A percentile compares a stretch with the other conserved stretches of the same genome.
phyloP scores from a whole-genome alignment of 2,797 vertebrate genomes.

The Halcyon chelicuti region DNA sequence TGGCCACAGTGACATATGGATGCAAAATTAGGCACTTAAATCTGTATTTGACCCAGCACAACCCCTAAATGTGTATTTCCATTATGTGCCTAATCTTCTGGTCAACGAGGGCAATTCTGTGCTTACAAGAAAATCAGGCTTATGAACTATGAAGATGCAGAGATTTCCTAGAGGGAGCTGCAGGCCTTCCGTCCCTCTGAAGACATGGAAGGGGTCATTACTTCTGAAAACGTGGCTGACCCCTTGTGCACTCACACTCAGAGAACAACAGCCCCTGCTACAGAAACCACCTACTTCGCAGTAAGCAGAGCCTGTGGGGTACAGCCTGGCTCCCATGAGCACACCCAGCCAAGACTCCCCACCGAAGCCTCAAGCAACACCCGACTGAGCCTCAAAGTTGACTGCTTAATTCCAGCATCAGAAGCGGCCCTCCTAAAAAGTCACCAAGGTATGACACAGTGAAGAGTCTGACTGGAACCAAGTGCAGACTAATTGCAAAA shows the following conservation, averaged over 20 bases:
- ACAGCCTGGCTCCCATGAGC: background rate
- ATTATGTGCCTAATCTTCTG: conserved; percentile 55
- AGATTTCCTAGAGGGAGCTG: background rate
- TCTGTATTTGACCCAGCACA: conserved; percentile 33
- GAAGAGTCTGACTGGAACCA: background rate
- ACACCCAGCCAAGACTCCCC: background rate
- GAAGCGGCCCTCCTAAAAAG: background rate
- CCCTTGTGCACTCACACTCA: background rate
- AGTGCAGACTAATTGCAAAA: background rate
- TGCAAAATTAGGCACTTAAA: conserved; percentile 21
- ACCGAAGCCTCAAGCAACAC: background rate
- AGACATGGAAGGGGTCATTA: background rate
- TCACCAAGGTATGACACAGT: background rate
- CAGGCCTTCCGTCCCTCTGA: background rate
- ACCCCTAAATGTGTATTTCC: conserved; percentile 23
- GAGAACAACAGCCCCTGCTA: background rate
- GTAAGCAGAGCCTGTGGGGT: background rate
- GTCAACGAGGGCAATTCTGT: conserved; percentile 28
- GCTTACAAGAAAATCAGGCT: background rate
- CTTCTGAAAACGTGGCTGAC: background rate
- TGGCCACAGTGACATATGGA: background rate
- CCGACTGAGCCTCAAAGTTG: background rate
- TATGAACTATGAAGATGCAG: conserved; percentile 16
- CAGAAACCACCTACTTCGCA: background rate
- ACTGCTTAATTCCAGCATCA: background rate